phyloP scores from a whole-genome alignment of 2,113 vertebrate genomes.

The Syrrhaptes paradoxus region DNA sequence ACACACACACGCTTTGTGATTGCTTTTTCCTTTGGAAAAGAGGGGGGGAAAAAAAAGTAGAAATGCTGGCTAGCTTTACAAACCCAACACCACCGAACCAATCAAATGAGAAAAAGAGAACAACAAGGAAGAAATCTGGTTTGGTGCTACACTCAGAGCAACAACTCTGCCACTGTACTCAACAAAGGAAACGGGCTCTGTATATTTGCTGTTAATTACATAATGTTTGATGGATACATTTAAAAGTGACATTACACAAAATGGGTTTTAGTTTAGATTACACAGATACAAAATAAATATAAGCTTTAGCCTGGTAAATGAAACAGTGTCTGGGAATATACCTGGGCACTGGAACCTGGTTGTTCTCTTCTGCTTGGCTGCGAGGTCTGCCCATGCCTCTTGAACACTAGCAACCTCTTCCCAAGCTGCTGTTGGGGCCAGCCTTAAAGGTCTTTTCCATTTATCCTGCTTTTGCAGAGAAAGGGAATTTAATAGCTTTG shows the following conservation, averaged over 20 bases:
- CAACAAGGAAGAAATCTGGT: not conserved
- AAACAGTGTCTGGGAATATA: not conserved
- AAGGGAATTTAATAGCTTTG: not conserved
- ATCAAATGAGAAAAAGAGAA: not conserved
- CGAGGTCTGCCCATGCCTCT: not conserved
- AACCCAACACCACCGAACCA: not conserved
- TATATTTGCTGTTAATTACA: not conserved
- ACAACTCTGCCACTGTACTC: not conserved
- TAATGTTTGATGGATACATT: not conserved
- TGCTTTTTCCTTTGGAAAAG: not conserved
- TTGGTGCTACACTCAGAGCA: not conserved
- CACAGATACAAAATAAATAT: not conserved
- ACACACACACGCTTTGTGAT: not conserved
- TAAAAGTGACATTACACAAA: not conserved
- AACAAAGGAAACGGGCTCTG: not conserved
- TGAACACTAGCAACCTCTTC: not conserved
- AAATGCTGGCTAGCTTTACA: not conserved
- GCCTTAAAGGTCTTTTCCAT: not conserved
- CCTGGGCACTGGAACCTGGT: not conserved
- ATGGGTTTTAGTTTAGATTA: not conserved
- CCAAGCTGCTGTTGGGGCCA: not conserved
- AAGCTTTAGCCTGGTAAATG: not conserved
- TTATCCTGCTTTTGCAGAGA: not conserved
- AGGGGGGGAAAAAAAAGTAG: rapidly evolving
- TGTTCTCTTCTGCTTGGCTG: not conserved